phyloP scores from a whole-genome alignment of 92 coral and sea anemone genomes.

The Blastomussa wellsi region DNA sequence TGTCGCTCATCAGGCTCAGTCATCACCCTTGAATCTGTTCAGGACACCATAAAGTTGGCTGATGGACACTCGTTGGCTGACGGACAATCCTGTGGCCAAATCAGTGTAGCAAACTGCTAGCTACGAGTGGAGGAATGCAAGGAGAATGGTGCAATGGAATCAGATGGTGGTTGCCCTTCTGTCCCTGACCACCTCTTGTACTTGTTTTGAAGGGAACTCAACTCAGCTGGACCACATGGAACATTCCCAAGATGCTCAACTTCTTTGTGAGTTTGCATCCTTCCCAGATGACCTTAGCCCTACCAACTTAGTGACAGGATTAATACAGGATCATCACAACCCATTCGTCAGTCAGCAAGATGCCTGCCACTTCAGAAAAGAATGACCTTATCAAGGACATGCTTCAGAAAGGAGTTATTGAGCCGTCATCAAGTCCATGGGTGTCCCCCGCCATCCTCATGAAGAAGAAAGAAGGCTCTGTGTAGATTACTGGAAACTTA shows the following conservation, averaged over 20 bases:
- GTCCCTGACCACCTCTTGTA: slow-evolving; percentile 34
- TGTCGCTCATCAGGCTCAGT: too few relatives aligned
- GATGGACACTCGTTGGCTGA: too few relatives aligned
- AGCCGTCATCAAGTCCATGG: slow-evolving; percentile 47
- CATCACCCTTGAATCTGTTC: too few relatives aligned
- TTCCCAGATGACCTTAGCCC: slow-evolving; percentile 40
- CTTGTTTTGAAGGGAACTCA: slow-evolving; percentile 40
- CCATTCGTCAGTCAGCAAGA: slow-evolving; percentile 39
- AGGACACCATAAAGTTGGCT: too few relatives aligned
- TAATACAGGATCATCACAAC: slow-evolving; percentile 42
- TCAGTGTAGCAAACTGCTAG: slow-evolving; percentile 11
- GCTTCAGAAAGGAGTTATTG: slow-evolving; percentile 24
- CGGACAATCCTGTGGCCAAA: too few relatives aligned
- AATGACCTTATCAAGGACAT: slow-evolving; percentile 44
- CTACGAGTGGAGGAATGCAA: neutral
- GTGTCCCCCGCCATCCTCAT: slow-evolving; percentile 20
- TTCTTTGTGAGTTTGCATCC: slow-evolving; percentile 25
- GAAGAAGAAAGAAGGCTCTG: slow-evolving; percentile 45
- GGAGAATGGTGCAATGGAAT: neutral
- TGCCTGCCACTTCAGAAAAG: slow-evolving; percentile 33
- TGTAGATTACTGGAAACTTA: slow-evolving; percentile 30
- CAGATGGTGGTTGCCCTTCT: neutral
- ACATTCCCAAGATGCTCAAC: slow-evolving; percentile 17
- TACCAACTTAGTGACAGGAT: slow-evolving; percentile 42
- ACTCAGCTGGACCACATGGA: slow-evolving; percentile 16